A percentile compares a stretch with the other conserved stretches of the same genome.
Evolutionary conservation across 2,888 invertebrate species (phyloP).

Genomic region (Callyntrura guangdongensis): DNA sequence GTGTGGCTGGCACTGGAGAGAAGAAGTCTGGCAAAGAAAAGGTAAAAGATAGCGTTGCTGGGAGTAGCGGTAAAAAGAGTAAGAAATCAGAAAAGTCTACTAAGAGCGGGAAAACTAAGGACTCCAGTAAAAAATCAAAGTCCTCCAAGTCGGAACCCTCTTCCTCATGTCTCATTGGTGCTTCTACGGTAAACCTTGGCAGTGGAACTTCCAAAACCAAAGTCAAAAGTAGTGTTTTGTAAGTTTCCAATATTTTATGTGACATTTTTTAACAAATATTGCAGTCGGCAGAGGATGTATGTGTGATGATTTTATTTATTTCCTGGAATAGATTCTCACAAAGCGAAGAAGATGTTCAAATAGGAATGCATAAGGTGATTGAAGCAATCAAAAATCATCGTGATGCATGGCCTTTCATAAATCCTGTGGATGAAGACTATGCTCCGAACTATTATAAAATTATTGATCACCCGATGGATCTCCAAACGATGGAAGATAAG

Average conservation of each 20-base stretch:
- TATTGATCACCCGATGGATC: constrained; percentile 93
- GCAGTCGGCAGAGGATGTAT: too few relatives aligned
- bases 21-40: constrained; percentile 72
- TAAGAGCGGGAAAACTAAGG: constrained; percentile 71
- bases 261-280: too few relatives aligned
- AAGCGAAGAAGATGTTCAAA: constrained; percentile 94
- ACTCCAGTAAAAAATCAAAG: constrained; percentile 62
- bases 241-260: constrained; percentile 67
- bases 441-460: constrained; percentile 92
- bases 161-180: constrained; percentile 63
- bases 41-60: neutral
- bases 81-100: constrained; percentile 73
- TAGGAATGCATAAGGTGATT: constrained; percentile 96
- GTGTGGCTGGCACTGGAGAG: neutral
- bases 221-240: constrained; percentile 84
- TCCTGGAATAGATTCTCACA: constrained; percentile 88
- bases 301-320: neutral
- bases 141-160: constrained; percentile 54
- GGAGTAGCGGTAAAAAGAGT: constrained; percentile 53
- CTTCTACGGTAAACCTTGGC: constrained; percentile 72
- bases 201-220: constrained; percentile 84
- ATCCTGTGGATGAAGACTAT: constrained; percentile 96
- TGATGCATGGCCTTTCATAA: constrained; percentile 98
- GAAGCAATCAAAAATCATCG: constrained; percentile 95
- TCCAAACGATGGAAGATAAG: constrained; percentile 94